Evolutionary conservation across 2,888 invertebrate genomes (phyloP).

Genomic region (Lepeophtheirus nordmannii): DNA sequence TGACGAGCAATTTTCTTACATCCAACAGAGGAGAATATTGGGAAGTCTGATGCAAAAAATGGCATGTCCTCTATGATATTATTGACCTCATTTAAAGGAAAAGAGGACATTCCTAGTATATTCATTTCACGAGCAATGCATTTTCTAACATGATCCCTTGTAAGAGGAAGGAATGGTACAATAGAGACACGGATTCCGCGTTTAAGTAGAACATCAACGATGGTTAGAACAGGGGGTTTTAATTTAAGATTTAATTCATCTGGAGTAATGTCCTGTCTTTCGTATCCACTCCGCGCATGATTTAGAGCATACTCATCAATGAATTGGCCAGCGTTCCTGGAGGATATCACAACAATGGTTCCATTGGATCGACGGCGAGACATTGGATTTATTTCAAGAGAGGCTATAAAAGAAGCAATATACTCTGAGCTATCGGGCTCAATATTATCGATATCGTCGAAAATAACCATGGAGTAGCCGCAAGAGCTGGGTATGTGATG

Average conservation of each 20-base stretch:
- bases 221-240: not conserved
- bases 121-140: slow-evolving; percentile 4
- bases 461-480: slow-evolving; percentile 9
- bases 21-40: not conserved
- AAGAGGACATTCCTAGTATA: not conserved
- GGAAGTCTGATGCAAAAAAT: slow-evolving; percentile 5
- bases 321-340: not conserved
- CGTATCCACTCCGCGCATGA: not conserved
- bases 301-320: not conserved
- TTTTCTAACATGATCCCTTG: slow-evolving; percentile 10
- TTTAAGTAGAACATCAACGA: not conserved
- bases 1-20: slow-evolving; percentile 2
- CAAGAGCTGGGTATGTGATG: slow-evolving; percentile 2
- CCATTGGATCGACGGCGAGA: slow-evolving; percentile 9
- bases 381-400: not conserved
- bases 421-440: not conserved
- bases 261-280: not conserved
- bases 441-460: slow-evolving; percentile 8
- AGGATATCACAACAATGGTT: slow-evolving; percentile 10
- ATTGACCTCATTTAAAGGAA: not conserved
- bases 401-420: not conserved
- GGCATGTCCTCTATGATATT: slow-evolving; percentile 4
- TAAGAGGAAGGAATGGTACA: slow-evolving; percentile 17
- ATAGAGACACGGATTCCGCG: not conserved
- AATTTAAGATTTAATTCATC: not conserved